These are phyloP conservation scores for Rhyzopertha dominica DNA, from an alignment of 1,140 invertebrate genomes.

Conservation along the genomic window DNA sequence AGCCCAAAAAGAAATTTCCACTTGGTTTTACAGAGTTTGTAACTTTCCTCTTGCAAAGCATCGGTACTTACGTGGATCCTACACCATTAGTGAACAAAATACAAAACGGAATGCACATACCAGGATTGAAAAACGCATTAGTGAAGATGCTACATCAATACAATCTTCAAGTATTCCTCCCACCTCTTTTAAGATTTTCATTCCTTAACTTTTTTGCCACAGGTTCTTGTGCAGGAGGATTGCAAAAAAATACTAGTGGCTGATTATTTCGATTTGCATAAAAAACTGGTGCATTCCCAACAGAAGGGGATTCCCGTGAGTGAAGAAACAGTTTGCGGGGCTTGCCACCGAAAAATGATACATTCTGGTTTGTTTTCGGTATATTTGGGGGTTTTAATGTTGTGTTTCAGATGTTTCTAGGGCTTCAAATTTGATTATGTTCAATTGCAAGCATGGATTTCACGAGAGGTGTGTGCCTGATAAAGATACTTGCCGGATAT, in stretches of 20 bases:
- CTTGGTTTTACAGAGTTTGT: conserved; percentile 59
- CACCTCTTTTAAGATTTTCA: neutral
- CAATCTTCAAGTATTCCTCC: conserved; percentile 68
- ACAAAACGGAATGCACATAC: conserved; percentile 75
- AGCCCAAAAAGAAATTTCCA: conserved; percentile 28
- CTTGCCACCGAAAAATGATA: conserved; percentile 69
- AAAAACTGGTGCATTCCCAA: conserved; percentile 71
- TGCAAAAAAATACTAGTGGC: conserved; percentile 81
- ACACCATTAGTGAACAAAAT: conserved; percentile 82
- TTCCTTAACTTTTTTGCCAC: neutral
- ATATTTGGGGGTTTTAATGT: conserved; percentile 15
- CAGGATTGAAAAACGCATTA: conserved; percentile 82
- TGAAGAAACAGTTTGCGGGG: conserved; percentile 69
- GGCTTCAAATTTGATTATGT: conserved; percentile 59
- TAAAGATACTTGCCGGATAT: conserved; percentile 36
- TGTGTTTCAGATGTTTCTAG: conserved; percentile 27
- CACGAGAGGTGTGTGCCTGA: conserved; percentile 75
- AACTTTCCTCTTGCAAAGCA: conserved; percentile 70
- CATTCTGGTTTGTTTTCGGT: too few species aligned
- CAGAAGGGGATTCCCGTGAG: conserved; percentile 68
- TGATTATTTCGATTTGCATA: conserved; percentile 87
- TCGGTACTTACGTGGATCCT: conserved; percentile 88
- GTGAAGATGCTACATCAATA: conserved; percentile 96
- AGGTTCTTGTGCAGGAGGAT: conserved; percentile 63
- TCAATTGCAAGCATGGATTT: conserved; percentile 86